Evolutionary conservation across 2,113 vertebrate species (phyloP), one percentile per base, ranked within the genome.

Genomic region (Euleptes europaea): DNA sequence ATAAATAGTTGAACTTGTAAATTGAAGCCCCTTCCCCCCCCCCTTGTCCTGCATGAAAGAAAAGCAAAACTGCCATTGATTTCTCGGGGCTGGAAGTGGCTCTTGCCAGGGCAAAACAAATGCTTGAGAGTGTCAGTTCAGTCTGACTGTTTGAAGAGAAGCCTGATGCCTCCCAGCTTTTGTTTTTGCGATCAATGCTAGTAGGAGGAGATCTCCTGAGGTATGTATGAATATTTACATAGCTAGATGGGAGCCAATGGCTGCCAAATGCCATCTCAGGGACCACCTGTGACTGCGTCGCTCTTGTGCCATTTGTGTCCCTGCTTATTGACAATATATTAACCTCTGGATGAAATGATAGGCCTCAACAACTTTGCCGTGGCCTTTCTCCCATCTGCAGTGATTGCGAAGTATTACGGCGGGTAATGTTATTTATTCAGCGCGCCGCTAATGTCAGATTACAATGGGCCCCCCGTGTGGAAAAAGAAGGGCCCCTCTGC

Each of bases 401-500:
- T 28, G 72, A n/a, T 87, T 88, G 88, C 89, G 86, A 76, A 91
- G 79, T 60, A 75, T 84, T 10, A 0, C 76, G 49, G 78, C 80
- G 85, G 86, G 82, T 92, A 78, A 88, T 73, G 84, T 79, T 88
- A 90, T 92, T 94, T 81, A 74, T 90, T 88, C 90, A 85, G 85
- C 80, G 33, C 63, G 4, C 86, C 72, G 90, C 89, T 93, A 90
- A 92, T 92, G 91, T 72, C 3, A 57, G 90, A 91, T 92, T 92
- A 91, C 86, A 79, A 83, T 1, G 1, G 88, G 91, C 89, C 91
- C 90, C 92, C 93, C 1, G 0, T 35, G 85, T 89, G 92, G 91
- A 93, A 89, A 82, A 21, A 87, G 89, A 92, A 89, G 87, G 86
- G 90, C 84, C 2, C 87, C 92, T 90, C 93, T 86, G 89, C 91